Evolutionary conservation across 2,113 vertebrate genomes (phyloP), one percentile per base, ranked within the genome.

Genomic region (Etheostoma spectabile): DNA sequence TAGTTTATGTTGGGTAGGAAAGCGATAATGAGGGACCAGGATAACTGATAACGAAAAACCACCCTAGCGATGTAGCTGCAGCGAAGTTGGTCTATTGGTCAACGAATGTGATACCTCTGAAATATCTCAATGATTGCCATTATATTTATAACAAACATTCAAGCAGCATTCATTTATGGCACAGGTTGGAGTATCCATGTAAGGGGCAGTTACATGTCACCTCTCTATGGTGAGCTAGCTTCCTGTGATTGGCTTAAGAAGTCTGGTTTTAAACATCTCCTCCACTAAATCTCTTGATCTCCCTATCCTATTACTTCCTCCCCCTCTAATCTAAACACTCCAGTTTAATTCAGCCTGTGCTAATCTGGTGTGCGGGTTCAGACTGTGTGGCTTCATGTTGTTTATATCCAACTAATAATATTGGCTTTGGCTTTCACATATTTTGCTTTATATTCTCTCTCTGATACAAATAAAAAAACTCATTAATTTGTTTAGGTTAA

Each of bases 251-350:
- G 74, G 63, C 67, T 80, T 65, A 46, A 60, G 12, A 65, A 42
- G 51, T 42, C 35, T 0, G n/a, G 45, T 68, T 78, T 77, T 60
- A 74, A 84, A 81, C 35, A 1, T 70, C 64, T 53, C 61, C 33
- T 38, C 63, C 49, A 14, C 55, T 75, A 73, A 84, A 70, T 79
- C 86, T 86, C 73, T 66, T 79, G 55, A 83, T 88, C 81, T 49
- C 38, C 35, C 69, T 79, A 81, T 88, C 82, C 80, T 67, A 85
- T 88, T 86, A 85, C 67, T 80, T 75, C 61, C 73, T 51, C 49
- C 35, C 35, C 76, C 61, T 5, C 8, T 35, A 65, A 79, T 76
- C 66, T 42, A 65, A 80, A 85, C 73, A 66, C 45, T 35, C 49
- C 66, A 55, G 61, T 81, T 61, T 57, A 74, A 72, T 62, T 67